Base-by-base conservation (phyloP, 2,888 invertebrate species). In the Leptopilina syphax region DNA sequence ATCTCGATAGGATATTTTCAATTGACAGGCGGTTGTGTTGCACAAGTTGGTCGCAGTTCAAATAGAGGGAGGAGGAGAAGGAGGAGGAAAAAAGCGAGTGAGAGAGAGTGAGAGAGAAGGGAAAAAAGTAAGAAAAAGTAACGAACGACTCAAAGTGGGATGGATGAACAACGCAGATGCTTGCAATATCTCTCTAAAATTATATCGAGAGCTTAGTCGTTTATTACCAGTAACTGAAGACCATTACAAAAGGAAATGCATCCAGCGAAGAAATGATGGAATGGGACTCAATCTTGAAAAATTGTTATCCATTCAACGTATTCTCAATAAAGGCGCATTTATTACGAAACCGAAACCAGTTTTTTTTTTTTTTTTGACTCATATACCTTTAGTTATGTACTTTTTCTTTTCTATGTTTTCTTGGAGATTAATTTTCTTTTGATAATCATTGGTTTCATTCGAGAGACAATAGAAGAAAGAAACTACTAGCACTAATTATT, bases 191-290 rank as follows among this genome's bases (percentile, higher is more conserved):
- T 80, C 60, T 80, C 68, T 77, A 76, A 79, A 81, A 80, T 82
- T 84, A 78, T 81, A 81, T 79, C 80, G 76, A 82, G 83, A 82
- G 83, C 80, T 84, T 82, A 79, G 77, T 78, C 79, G 83, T 84
- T 85, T 84, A 84, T 85, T 84, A 84, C 81, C 76, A 77, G 34
- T 44, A 12, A 34, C n/a, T n/a, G 34, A 18, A 50, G 13, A 41
- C 34, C 57, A n/a, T 57, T 57, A 73, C 73, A 73, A 73, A 73
- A 73, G 57, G 54, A 13, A 70, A 27, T 65, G 10, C 13, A 34
- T 12, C 41, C 27, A 50, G 27, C 9, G 65, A 65, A 65, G 34
- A 34, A 63, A 34, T 34, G 65, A 65, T 34, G 41, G 65, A 41
- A 41, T 65, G 65, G 65, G 79, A 47, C 18, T 47, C 70, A 76